phyloP scores from a whole-genome alignment of 1,140 invertebrate species.

The fruit fly (Drosophila melanogaster) region DNA sequence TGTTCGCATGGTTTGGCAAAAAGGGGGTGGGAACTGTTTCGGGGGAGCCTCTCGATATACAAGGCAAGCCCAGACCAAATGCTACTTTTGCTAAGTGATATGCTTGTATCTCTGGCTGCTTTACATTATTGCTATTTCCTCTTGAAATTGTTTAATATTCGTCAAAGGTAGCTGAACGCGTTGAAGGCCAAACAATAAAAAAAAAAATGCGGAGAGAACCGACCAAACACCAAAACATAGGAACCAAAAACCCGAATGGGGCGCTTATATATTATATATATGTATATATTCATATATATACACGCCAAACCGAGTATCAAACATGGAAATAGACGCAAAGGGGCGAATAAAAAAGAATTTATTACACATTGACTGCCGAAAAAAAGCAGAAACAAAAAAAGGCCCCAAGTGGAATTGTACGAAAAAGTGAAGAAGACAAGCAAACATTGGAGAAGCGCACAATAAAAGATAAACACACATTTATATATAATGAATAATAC shows the following conservation, averaged over 20 bases:
- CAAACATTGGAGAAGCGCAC: slow-evolving; percentile 56
- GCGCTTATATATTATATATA: slow-evolving; percentile 38
- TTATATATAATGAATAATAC: slow-evolving; percentile 58
- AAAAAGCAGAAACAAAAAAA: slow-evolving; percentile 12
- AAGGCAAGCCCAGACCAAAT: slow-evolving; percentile 27
- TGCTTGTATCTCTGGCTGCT: slow-evolving; percentile 73
- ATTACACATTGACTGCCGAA: slow-evolving; percentile 69
- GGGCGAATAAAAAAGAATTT: slow-evolving; percentile 59
- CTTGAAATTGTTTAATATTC: slow-evolving; percentile 82
- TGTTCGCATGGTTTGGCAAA: background rate
- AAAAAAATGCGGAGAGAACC: slow-evolving; percentile 21
- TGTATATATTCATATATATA: slow-evolving; percentile 28
- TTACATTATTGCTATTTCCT: slow-evolving; percentile 74
- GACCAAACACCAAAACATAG: slow-evolving; percentile 42
- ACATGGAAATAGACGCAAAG: slow-evolving; percentile 48
- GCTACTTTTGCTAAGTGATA: slow-evolving; percentile 74
- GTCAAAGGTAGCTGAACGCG: slow-evolving; percentile 79
- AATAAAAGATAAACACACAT: slow-evolving; percentile 42
- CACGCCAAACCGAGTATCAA: slow-evolving; percentile 18
- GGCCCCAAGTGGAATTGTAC: slow-evolving; percentile 58
- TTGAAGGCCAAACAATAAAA: slow-evolving; percentile 75
- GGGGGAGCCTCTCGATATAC: slow-evolving; percentile 17
- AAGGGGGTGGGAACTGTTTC: background rate
- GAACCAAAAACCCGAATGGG: slow-evolving; percentile 57
- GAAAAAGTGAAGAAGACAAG: slow-evolving; percentile 55